Base-by-base conservation (phyloP, 2,888 invertebrate genomes). In the Diarsia mendica region DNA sequence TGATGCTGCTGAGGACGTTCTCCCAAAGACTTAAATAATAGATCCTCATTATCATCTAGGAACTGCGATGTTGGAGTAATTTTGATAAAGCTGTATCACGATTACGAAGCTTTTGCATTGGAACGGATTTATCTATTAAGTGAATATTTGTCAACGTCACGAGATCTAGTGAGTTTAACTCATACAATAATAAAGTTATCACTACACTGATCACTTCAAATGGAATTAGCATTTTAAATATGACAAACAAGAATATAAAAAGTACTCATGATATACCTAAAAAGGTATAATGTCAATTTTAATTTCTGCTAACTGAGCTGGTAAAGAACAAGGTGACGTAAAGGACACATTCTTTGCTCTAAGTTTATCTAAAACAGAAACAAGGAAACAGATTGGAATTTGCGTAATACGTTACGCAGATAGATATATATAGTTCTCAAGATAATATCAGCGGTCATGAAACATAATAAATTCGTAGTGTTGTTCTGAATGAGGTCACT, bases 341-440 rank as follows among this genome's bases (percentile, higher is more conserved):
- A 61, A 71, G 39, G 39, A 53, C 77, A 55, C 58, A 49, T 63
- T 69, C 15, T 46, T 77, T 39, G 65, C 46, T 33, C 33, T 48
- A 2, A 44, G 23, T 20, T 63, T 64, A 60, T 46, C 67, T 64
- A 13, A 67, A 75, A 58, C 11, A 48, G 15, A 55, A 63, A 79
- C 18, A 28, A 51, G 78, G 68, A 75, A 66, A 79, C 44, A 44
- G 49, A 79, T 65, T 48, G 20, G 48, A 76, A 64, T 80, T 67
- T 64, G 2, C 53, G 51, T 46, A 64, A 64, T 48, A 39, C 39
- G 39, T 8, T 48, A 39, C 39, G 39, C 39, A 46, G 51, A 51
- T 46, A 61, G 49, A 70, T 49, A 51, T 46, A 61, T 44, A 70
- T 49, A 66, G 72, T 55, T 64, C 28, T 49, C 44, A 28, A 67